Evolutionary conservation across 2,113 vertebrate genomes (phyloP).

Genomic region (Trichechus manatus): DNA sequence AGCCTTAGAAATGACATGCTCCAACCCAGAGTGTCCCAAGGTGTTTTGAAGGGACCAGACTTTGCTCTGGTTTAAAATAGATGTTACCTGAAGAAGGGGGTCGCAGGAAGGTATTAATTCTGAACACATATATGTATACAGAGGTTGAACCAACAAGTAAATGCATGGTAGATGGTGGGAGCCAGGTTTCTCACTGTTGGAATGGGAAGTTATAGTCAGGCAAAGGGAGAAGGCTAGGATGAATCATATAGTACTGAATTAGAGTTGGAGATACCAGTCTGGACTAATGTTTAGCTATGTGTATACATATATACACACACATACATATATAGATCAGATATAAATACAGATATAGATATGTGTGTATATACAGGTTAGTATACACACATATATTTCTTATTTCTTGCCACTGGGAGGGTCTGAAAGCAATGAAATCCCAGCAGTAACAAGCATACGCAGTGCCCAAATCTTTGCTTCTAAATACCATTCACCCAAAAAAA

Average conservation of each 20-base stretch:
- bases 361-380: not conserved
- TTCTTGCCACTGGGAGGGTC: not conserved
- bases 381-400: not conserved
- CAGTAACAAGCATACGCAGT: not conserved
- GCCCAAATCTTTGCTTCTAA: constrained; percentile 20
- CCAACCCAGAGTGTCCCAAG: not conserved
- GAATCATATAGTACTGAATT: not conserved
- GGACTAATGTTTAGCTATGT: not conserved
- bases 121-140: not conserved
- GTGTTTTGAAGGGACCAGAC: not conserved
- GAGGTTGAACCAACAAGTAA: not conserved
- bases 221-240: not conserved
- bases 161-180: not conserved
- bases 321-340: not conserved
- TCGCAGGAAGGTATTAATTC: not conserved
- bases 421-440: not conserved
- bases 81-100: not conserved
- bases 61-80: not conserved
- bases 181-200: not conserved
- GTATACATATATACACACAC: not conserved
- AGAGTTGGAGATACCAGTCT: not conserved
- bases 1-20: not conserved
- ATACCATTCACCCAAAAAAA: not conserved
- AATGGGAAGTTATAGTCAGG: not conserved
- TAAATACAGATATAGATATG: rapidly evolving